phyloP scores from a whole-genome alignment of 2,113 vertebrate genomes.

The Larimichthys crocea region DNA sequence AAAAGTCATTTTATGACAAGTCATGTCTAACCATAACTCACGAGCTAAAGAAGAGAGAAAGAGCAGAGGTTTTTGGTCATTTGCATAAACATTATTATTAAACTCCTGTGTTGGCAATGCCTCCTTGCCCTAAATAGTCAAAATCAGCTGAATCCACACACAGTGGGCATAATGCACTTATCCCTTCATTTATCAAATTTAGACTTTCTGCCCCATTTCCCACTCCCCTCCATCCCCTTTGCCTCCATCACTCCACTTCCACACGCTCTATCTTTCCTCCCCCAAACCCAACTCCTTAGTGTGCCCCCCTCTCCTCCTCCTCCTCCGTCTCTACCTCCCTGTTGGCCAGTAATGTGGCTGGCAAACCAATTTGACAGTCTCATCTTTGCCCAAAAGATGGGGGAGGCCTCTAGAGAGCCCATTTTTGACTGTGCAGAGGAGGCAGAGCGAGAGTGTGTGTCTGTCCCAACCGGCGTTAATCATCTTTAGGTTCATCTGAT shows the following conservation, averaged over 20 bases:
- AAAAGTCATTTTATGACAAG: slow-evolving; percentile 26
- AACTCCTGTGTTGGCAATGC: slow-evolving; percentile 20
- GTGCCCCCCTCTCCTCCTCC: slow-evolving; percentile 80
- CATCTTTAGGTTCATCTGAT: slow-evolving; percentile 92
- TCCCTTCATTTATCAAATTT: slow-evolving; percentile 93
- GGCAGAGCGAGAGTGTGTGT: slow-evolving; percentile 89
- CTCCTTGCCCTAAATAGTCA: slow-evolving; percentile 45
- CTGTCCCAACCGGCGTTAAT: slow-evolving; percentile 94
- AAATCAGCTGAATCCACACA: slow-evolving; percentile 55
- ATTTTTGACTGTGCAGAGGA: slow-evolving; percentile 93
- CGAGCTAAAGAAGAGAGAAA: slow-evolving; percentile 17
- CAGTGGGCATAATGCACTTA: slow-evolving; percentile 57
- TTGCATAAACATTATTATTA: slow-evolving; percentile 43
- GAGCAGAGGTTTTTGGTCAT: slow-evolving; percentile 37
- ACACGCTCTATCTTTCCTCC: slow-evolving; percentile 72
- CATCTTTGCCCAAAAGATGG: slow-evolving; percentile 93
- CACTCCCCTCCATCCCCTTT: slow-evolving; percentile 65
- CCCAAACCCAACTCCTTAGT: slow-evolving; percentile 44
- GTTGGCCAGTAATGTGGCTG: slow-evolving; percentile 94
- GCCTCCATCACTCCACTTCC: slow-evolving; percentile 83
- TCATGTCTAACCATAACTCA: slow-evolving; percentile 39
- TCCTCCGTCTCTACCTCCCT: slow-evolving; percentile 84
- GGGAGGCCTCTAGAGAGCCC: slow-evolving; percentile 89
- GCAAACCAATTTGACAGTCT: slow-evolving; percentile 98
- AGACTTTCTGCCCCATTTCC: slow-evolving; percentile 89